Base-by-base conservation (phyloP, 2,888 invertebrate species). In the Acanthoscelides obtectus region DNA sequence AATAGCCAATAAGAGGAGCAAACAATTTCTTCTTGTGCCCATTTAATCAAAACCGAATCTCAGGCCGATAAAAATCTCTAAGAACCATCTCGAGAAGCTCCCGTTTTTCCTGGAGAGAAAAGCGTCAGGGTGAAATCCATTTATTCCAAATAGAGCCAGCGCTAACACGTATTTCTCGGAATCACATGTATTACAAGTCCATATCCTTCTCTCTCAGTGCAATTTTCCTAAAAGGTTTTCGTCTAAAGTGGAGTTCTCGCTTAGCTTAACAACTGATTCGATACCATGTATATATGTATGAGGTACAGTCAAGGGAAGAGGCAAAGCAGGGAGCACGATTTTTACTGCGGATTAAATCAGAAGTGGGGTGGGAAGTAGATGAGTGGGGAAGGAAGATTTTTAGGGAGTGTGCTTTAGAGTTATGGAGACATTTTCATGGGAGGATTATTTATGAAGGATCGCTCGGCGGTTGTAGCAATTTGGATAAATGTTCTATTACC, bases 271-370 rank as follows among this genome's bases (percentile, higher is more conserved):
- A 84, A 84, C 84, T 84, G 85, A 86, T 86, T 84, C 84, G 83
- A 83, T 82, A 85, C 85, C 85, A 86, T 86, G 85, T 85, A 83
- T 85, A 84, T 84, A 86, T 86, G 85, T 83, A 86, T 84, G 84
- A 85, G 83, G 83, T 74, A 77, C 72, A 77, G 68, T 76, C 76
- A 20, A 64, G 27, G n/a, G 27, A 21, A 20, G 25, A 25, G 45
- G 22, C 21, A 68, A 22, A 68, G 8, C 63, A 12, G 12, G 21
- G 66, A 66, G 20, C 21, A 5, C 21, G 22, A 66, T 66, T 66
- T 66, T 66, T 66, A 66, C 12, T 20, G 66, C 66, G 66, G 66
- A 66, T 66, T 66, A 66, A 22, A 20, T 66, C 22, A 6, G 66
- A 5, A 21, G 2, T 17, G 66, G 21, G 20, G 66, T 12, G 20